phyloP scores from a whole-genome alignment of 2,797 vertebrate genomes.

The Gila robusta region DNA sequence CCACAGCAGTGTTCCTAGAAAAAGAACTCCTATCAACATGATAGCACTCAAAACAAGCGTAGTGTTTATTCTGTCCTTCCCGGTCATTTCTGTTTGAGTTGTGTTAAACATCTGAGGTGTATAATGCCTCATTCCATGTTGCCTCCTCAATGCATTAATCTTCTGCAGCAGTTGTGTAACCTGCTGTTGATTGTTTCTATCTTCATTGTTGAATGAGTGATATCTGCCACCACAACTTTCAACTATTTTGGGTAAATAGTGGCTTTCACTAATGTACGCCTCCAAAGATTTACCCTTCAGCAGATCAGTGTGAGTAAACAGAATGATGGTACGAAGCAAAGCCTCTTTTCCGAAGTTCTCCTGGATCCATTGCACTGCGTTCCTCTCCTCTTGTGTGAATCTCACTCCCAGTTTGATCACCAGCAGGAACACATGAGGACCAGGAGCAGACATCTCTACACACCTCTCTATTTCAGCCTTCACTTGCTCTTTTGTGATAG shows the following conservation, averaged over 20 bases:
- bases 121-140: not conserved
- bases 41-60: not conserved
- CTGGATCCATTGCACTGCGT: too few species aligned
- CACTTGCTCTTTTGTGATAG: too few species aligned
- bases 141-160: not conserved
- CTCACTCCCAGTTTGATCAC: too few species aligned
- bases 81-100: not conserved
- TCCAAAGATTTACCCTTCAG: not conserved
- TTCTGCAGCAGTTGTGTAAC: not conserved
- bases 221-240: not conserved
- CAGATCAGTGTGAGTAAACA: not conserved
- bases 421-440: not conserved
- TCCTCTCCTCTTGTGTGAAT: too few species aligned
- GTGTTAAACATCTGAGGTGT: not conserved
- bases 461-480: not conserved
- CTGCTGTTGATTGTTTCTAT: not conserved
- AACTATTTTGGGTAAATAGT: not conserved
- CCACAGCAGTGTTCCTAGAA: not conserved
- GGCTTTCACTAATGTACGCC: not conserved
- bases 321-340: not conserved
- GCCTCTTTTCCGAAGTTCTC: not conserved
- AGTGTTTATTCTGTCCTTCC: not conserved
- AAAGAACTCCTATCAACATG: not conserved
- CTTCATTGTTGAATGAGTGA: not conserved
- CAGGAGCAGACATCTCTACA: not conserved